Evolutionary conservation across 1,140 invertebrate species (phyloP).

Genomic region (Drosophila erecta): DNA sequence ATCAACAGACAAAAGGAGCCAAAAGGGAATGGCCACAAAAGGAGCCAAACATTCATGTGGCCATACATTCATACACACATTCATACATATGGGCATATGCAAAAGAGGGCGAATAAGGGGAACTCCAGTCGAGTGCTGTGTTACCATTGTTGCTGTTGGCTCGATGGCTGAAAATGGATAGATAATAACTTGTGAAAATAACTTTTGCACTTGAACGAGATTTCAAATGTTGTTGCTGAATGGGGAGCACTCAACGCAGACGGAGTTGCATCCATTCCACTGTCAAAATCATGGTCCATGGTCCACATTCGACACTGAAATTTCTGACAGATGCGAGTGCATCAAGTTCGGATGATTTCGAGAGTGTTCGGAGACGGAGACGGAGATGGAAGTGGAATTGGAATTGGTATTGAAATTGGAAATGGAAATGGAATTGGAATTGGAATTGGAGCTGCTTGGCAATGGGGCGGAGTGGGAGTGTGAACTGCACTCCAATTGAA

Average conservation of each 20-base stretch:
- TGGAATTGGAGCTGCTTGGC: not conserved
- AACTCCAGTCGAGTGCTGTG: slow-evolving; percentile 49
- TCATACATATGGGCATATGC: slow-evolving; percentile 7
- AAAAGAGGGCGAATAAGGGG: slow-evolving; percentile 17
- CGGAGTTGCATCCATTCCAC: slow-evolving; percentile 19
- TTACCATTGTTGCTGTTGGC: slow-evolving; percentile 61
- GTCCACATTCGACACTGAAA: slow-evolving; percentile 72
- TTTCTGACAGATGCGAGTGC: slow-evolving; percentile 76
- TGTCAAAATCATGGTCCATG: slow-evolving; percentile 66
- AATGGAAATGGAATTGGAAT: too few species aligned
- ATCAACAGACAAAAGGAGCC: slow-evolving; percentile 46
- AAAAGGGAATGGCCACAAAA: slow-evolving; percentile 49
- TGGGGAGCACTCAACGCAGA: slow-evolving; percentile 24
- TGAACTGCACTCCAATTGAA: slow-evolving; percentile 50
- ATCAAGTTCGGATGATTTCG: slow-evolving; percentile 52
- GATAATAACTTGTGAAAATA: slow-evolving; percentile 83
- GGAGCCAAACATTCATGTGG: slow-evolving; percentile 29
- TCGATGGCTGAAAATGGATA: slow-evolving; percentile 78
- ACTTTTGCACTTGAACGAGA: slow-evolving; percentile 73
- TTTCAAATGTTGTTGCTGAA: slow-evolving; percentile 29
- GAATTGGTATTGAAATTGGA: too few species aligned
- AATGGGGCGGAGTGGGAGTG: slow-evolving; percentile 12
- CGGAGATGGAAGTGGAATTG: not conserved
- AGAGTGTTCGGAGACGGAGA: slow-evolving; percentile 3
- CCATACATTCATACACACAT: not conserved